Conservation (phyloP, 2,888 invertebrate species). For the Erpobdella octoculata region DNA sequence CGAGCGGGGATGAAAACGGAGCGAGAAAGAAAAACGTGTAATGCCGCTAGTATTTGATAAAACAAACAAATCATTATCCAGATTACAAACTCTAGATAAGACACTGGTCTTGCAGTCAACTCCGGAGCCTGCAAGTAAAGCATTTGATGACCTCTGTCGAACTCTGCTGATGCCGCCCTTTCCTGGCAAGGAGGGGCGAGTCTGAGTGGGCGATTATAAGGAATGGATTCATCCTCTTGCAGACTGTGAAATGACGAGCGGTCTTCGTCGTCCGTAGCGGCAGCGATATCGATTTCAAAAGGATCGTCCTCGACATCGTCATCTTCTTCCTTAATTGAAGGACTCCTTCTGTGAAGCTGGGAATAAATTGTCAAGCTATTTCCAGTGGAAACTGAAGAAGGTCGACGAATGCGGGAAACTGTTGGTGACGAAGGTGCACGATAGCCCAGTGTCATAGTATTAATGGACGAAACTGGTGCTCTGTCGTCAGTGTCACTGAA, state of each 20-base stretch:
- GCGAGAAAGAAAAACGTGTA: too few relatives aligned
- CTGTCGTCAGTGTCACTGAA: background rate
- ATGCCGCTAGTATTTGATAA: too few relatives aligned
- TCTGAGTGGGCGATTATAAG: background rate
- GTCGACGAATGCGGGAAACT: background rate
- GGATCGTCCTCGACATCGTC: background rate
- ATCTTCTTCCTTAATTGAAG: background rate
- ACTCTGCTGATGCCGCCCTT: background rate
- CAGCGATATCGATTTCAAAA: background rate
- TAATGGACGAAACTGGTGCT: background rate
- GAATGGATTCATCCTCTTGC: background rate
- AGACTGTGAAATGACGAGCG: background rate
- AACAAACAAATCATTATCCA: too few relatives aligned
- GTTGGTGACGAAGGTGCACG: background rate
- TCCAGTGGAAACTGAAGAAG: background rate
- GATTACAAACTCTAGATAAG: constrained; percentile 16
- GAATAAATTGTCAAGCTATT: constrained; percentile 8
- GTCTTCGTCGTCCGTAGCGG: background rate
- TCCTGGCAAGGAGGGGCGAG: background rate
- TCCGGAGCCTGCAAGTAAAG: background rate
- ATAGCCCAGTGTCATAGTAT: background rate
- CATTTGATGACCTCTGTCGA: too few relatives aligned
- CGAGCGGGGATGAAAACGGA: too few relatives aligned
- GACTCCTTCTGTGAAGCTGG: constrained; percentile 11
- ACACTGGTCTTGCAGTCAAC: background rate